Evolutionary conservation across 2,888 invertebrate genomes (phyloP).

Genomic region (Empis stercorea): DNA sequence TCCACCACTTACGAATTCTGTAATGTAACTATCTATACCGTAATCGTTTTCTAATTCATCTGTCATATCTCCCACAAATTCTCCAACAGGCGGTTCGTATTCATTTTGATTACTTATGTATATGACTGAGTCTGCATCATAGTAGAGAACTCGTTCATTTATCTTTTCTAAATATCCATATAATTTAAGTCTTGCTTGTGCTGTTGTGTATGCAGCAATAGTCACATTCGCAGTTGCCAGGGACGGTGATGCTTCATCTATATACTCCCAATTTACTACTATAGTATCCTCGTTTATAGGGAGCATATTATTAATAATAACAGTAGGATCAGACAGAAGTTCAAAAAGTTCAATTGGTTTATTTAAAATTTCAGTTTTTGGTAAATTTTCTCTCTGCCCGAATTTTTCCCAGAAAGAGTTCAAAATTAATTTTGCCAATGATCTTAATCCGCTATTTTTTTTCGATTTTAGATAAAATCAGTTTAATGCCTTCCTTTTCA

Average conservation of each 20-base stretch:
- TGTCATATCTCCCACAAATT: slow-evolving; percentile 25
- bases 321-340: slow-evolving; percentile 12
- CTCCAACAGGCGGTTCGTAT: slow-evolving; percentile 18
- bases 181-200: slow-evolving; percentile 23
- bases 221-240: slow-evolving; percentile 17
- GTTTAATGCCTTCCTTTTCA: too few relatives aligned
- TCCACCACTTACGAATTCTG: too few relatives aligned
- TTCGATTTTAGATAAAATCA: too few relatives aligned
- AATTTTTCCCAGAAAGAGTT: slow-evolving; percentile 7
- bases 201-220: too few relatives aligned
- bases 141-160: slow-evolving; percentile 22
- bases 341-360: slow-evolving; percentile 9
- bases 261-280: slow-evolving; percentile 15
- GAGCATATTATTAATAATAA: slow-evolving; percentile 12
- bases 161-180: slow-evolving; percentile 22
- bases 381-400: slow-evolving; percentile 7
- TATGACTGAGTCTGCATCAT: slow-evolving; percentile 27
- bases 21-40: too few relatives aligned
- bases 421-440: background rate
- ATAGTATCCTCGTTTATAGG: slow-evolving; percentile 13
- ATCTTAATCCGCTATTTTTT: background rate
- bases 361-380: slow-evolving; percentile 10
- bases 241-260: slow-evolving; percentile 11
- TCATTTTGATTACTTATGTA: slow-evolving; percentile 14
- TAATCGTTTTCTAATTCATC: slow-evolving; percentile 25